phyloP scores from a whole-genome alignment of 2,888 invertebrate species.

The Nysson spinosus region DNA sequence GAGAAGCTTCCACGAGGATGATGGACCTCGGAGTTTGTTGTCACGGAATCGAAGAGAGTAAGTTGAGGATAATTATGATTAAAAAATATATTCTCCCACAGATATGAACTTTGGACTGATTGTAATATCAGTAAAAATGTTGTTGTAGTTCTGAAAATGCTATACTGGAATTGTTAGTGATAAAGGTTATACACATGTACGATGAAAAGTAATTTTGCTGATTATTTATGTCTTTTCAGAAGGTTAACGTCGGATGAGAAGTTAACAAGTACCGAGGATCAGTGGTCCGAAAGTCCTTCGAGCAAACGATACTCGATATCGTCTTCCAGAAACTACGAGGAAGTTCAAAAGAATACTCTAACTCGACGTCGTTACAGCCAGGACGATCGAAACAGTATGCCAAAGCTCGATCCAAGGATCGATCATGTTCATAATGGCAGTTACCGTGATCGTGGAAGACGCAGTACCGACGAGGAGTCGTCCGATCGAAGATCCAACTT shows the following conservation, averaged over 20 bases:
- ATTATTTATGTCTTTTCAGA: conserved; percentile 30
- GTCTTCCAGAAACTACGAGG: conserved; percentile 57
- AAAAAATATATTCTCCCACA: too few species aligned
- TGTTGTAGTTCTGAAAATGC: too few species aligned
- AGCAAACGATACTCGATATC: conserved; percentile 58
- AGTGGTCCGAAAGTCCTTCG: conserved; percentile 65
- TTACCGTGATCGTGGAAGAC: conserved; percentile 53
- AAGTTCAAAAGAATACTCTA: conserved; percentile 49
- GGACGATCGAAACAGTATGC: conserved; percentile 47
- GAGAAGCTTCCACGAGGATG: conserved; percentile 66
- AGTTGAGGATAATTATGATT: too few species aligned
- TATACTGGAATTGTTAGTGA: too few species aligned
- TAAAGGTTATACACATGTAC: not conserved
- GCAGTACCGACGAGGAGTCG: conserved; percentile 68
- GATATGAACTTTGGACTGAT: too few species aligned
- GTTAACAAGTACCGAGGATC: conserved; percentile 65
- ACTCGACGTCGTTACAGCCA: conserved; percentile 52
- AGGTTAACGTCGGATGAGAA: conserved; percentile 71
- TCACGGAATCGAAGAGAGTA: conserved; percentile 68
- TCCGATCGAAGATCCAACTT: conserved; percentile 60
- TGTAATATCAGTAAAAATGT: too few species aligned
- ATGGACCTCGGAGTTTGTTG: conserved; percentile 52
- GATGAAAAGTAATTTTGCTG: too few species aligned
- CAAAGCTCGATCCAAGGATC: conserved; percentile 38
- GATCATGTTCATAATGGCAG: conserved; percentile 43